A percentile compares a stretch with the other conserved stretches of the same genome.
Conservation (phyloP, 2,113 vertebrate species). For the Tinamus guttatus region DNA sequence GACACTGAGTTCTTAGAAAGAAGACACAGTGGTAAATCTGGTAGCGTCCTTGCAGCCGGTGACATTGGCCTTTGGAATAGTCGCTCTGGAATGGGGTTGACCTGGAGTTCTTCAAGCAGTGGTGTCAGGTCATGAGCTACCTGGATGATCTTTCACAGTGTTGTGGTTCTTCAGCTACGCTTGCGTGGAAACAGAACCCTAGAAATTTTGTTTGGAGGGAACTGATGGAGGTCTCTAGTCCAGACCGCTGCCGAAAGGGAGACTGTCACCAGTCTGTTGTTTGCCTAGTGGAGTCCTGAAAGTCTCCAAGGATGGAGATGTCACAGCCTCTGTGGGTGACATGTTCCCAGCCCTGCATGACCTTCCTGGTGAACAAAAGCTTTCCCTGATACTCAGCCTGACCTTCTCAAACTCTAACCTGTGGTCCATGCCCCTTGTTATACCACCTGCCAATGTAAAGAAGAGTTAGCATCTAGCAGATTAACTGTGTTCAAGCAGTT, state of each 20-base stretch:
- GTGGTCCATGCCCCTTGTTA: neutral
- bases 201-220: neutral
- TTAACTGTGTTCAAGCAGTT: neutral
- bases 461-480: neutral
- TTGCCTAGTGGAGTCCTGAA: neutral
- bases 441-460: neutral
- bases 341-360: neutral
- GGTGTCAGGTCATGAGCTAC: neutral
- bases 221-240: fast-evolving
- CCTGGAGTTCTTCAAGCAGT: neutral
- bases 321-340: neutral
- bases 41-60: neutral
- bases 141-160: neutral
- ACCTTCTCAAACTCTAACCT: neutral
- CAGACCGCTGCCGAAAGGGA: neutral
- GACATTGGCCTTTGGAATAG: neutral
- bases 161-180: neutral
- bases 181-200: neutral
- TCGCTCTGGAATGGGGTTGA: neutral
- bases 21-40: neutral
- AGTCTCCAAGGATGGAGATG: neutral
- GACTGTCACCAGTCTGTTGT: fast-evolving
- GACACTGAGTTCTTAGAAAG: neutral
- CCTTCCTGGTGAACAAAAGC: neutral
- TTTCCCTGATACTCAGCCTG: neutral